Evolutionary conservation across 2,113 vertebrate species (phyloP), one percentile per base, ranked within the genome.

Genomic region (Myiagra hebetior): DNA sequence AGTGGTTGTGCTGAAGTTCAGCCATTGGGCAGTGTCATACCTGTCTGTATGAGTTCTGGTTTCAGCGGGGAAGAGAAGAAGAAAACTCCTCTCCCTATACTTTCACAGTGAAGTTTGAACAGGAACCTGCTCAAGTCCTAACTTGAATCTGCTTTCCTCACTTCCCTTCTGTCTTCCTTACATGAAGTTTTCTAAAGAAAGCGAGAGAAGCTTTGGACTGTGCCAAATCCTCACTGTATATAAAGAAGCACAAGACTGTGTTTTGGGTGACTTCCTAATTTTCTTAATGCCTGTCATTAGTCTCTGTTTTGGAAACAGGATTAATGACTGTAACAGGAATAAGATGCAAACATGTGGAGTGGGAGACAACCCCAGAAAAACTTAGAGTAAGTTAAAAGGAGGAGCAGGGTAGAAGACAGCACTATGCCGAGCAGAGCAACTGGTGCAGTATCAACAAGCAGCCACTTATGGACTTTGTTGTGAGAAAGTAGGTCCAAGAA

Each of bases 391-490:
- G 23, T 68, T 85, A 8, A 0, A 21, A 47, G 26, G 33, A 50
- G 20, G 15, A 64, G n/a, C 37, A 46, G 68, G 13, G 9, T 70
- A 30, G 65, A 70, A 53, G 19, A 69, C 18, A 84, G 3, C 0
- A 0, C 26, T 63, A 39, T 1, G 8, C 28, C 10, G 23, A 90
- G 42, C 41, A 67, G n/a, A 53, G n/a, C 3, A 3, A 14, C 18
- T 1, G 3, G 6, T 30, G 27, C 50, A 49, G 39, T n/a, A 56
- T 24, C 41, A 81, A 22, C 26, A 19, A 39, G 30, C 15, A 47
- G 19, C 60, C 5, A 9, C 37, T 69, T 9, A 9, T 49, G 72
- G 46, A 47, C 46, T 53, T 56, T 5, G 7, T 19, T 86, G 33
- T 84, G 41, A 74, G n/a, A 91, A 83, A 89, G 28, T n/a, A 49